A percentile compares a stretch with the other conserved stretches of the same genome.
phyloP scores from a whole-genome alignment of 2,113 vertebrate genomes.

The Galeopterus variegatus region DNA sequence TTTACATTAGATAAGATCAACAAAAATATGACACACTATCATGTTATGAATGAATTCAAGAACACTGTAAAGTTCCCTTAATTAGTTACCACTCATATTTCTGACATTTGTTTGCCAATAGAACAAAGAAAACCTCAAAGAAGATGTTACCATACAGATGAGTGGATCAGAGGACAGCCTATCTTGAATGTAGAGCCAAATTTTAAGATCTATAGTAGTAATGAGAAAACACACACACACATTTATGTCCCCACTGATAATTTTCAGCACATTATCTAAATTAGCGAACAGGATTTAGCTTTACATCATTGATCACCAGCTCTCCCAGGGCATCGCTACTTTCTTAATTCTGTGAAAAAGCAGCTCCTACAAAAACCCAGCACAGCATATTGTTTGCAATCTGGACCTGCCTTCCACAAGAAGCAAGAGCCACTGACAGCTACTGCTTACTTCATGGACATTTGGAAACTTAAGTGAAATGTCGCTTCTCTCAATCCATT shows the following conservation, averaged over 20 bases:
- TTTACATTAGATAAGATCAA: neutral
- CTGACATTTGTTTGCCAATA: neutral
- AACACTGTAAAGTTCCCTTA: neutral
- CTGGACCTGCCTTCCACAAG: neutral
- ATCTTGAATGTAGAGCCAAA: neutral
- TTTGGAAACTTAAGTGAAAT: neutral
- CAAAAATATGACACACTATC: neutral
- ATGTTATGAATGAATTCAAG: neutral
- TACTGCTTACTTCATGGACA: neutral
- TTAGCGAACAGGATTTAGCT: neutral
- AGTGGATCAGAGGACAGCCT: neutral
- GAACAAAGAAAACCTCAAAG: slow-evolving; percentile 21
- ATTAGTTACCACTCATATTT: neutral
- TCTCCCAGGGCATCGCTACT: neutral
- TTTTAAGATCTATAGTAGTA: neutral
- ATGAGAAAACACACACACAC: neutral
- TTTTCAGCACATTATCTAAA: neutral
- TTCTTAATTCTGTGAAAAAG: neutral
- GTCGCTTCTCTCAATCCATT: neutral
- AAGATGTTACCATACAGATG: neutral
- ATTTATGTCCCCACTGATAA: neutral
- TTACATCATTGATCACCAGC: neutral
- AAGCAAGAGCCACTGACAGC: neutral
- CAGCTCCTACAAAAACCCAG: neutral
- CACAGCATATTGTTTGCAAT: neutral